A percentile compares a stretch with the other conserved stretches of the same genome.
Evolutionary conservation across 1,140 invertebrate genomes (phyloP).

Genomic region (Procambarus virginalis): DNA sequence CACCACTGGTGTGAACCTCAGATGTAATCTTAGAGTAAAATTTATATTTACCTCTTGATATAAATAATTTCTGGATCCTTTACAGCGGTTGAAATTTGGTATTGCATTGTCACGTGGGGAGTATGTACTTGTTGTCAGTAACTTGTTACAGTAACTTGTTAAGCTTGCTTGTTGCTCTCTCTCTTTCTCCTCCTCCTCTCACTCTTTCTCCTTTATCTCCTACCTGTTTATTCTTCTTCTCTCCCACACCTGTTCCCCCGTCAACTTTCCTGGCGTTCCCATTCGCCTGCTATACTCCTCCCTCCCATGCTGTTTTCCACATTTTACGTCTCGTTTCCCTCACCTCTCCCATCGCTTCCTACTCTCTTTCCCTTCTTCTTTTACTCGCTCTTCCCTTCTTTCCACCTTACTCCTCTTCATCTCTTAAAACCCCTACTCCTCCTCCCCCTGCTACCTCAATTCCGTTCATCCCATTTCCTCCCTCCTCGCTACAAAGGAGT

Average conservation of each 20-base stretch:
- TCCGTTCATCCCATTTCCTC: background rate
- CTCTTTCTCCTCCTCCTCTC: background rate
- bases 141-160: too few relatives aligned
- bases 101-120: too few relatives aligned
- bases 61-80: too few relatives aligned
- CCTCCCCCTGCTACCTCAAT: background rate
- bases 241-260: background rate
- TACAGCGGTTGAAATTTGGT: too few relatives aligned
- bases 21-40: too few relatives aligned
- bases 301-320: background rate
- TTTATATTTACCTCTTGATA: too few relatives aligned
- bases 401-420: background rate
- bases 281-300: background rate
- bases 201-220: background rate
- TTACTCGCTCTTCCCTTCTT: background rate
- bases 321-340: background rate
- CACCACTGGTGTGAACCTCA: too few relatives aligned
- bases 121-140: too few relatives aligned
- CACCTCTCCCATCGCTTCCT: background rate
- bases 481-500: too few relatives aligned
- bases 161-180: background rate
- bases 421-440: background rate
- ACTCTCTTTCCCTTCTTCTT: background rate
- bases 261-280: background rate
- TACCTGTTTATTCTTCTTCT: background rate